Evolutionary conservation across 2,888 invertebrate genomes (phyloP).

Genomic region (Eupithecia dodoneata): DNA sequence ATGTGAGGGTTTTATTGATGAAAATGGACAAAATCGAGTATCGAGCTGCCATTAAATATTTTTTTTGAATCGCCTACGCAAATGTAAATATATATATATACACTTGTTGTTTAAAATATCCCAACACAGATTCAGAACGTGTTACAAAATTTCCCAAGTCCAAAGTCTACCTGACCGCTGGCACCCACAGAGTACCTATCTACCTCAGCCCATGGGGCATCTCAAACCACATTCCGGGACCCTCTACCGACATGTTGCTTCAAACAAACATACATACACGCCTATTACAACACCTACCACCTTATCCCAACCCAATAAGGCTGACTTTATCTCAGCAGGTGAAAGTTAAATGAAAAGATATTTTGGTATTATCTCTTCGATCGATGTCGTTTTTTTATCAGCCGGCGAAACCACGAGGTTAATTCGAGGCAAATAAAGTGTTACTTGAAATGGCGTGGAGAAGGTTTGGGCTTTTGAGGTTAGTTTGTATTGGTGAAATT

Average conservation of each 20-base stretch:
- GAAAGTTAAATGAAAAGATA: constrained; percentile 34
- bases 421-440: constrained; percentile 77
- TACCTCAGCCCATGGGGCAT: constrained; percentile 76
- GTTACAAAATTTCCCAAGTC: constrained; percentile 39
- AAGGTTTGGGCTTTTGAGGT: constrained; percentile 22
- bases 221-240: constrained; percentile 79
- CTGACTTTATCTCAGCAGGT: constrained; percentile 39
- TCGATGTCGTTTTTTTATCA: constrained; percentile 72
- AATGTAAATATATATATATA: too few relatives aligned
- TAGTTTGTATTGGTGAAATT: background rate
- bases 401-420: constrained; percentile 77
- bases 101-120: background rate
- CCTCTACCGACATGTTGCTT: constrained; percentile 62
- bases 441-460: constrained; percentile 56
- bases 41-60: too few relatives aligned
- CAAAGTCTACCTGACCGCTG: constrained; percentile 50
- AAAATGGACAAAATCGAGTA: too few relatives aligned
- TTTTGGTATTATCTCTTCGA: constrained; percentile 53
- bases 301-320: constrained; percentile 42
- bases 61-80: too few relatives aligned
- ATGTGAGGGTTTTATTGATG: too few relatives aligned
- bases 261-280: constrained; percentile 49
- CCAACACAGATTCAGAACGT: background rate
- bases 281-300: constrained; percentile 32
- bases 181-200: constrained; percentile 58